Percentiles rank a stretch among this genome's conserved stretches.
phyloP scores from a whole-genome alignment of 53 echinoderm and acorn worm species.

The Pentamera pediparva region DNA sequence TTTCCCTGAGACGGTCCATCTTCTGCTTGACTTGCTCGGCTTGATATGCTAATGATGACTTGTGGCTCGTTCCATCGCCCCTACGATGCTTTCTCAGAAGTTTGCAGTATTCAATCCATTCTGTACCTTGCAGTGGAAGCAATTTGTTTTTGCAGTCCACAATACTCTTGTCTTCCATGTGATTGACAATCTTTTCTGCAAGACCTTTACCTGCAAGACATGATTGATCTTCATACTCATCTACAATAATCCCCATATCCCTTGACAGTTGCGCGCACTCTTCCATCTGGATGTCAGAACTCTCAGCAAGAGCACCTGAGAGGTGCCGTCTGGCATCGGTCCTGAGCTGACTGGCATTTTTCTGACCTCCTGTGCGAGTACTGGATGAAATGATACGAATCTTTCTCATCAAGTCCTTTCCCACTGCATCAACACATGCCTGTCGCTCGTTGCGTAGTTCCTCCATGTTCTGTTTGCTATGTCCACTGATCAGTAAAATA shows the following conservation, averaged over 20 bases:
- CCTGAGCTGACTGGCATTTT: background rate
- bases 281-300: constrained; percentile 5
- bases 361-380: constrained; percentile 8
- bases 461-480: background rate
- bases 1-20: constrained; percentile 32
- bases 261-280: constrained; percentile 10
- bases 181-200: constrained; percentile 15
- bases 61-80: background rate
- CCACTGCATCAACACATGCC: constrained; percentile 21
- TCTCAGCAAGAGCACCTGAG: constrained; percentile 5
- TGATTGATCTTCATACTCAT: background rate
- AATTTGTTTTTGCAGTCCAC: background rate
- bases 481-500: constrained; percentile 12
- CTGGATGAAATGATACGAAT: constrained; percentile 7
- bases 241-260: constrained; percentile 24
- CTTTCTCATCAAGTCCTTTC: background rate
- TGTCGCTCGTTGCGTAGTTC: too few species aligned
- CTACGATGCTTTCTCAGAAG: constrained; percentile 25
- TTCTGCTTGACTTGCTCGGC: constrained; percentile 27
- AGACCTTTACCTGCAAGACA: constrained; percentile 21
- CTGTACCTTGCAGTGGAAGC: constrained; percentile 42
- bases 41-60: constrained; percentile 17
- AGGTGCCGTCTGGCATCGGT: background rate
- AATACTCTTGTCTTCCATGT: constrained; percentile 21
- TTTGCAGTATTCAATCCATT: constrained; percentile 48